Evolutionary conservation across 2,888 invertebrate species (phyloP).

Genomic region (Alloscopus bannaensis): DNA sequence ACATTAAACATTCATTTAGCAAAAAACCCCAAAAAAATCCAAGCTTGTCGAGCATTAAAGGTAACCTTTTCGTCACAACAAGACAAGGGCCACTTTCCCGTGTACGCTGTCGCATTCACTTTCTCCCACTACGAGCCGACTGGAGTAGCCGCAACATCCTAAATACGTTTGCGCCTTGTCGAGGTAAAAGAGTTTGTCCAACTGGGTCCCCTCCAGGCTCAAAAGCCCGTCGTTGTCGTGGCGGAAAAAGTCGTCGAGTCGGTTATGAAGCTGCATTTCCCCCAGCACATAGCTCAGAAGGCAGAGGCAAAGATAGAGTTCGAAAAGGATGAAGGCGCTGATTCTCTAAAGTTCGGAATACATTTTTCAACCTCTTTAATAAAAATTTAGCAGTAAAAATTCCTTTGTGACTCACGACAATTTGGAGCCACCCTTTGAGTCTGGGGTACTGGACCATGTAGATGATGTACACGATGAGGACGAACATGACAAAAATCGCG

Average conservation of each 20-base stretch:
- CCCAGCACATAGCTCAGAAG: not conserved
- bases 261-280: not conserved
- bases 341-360: no score
- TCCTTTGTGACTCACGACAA: not conserved
- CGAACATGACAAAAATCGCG: not conserved
- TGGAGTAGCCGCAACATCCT: not conserved
- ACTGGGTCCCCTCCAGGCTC: not conserved
- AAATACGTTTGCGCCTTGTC: not conserved
- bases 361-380: no score
- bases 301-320: not conserved
- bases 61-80: not conserved
- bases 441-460: not conserved
- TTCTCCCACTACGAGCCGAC: not conserved
- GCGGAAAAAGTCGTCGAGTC: not conserved
- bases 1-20: no score
- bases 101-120: not conserved
- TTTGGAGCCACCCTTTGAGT: not conserved
- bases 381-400: no score
- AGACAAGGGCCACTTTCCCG: not conserved
- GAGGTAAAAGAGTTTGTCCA: not conserved
- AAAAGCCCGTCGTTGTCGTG: not conserved
- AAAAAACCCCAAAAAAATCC: not conserved
- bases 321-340: not conserved
- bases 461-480: not conserved
- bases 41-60: not conserved